Percentiles rank a stretch among this genome's conserved stretches.
Conservation (phyloP, 2,888 invertebrate genomes). For the Caenorhabditis sp. region DNA sequence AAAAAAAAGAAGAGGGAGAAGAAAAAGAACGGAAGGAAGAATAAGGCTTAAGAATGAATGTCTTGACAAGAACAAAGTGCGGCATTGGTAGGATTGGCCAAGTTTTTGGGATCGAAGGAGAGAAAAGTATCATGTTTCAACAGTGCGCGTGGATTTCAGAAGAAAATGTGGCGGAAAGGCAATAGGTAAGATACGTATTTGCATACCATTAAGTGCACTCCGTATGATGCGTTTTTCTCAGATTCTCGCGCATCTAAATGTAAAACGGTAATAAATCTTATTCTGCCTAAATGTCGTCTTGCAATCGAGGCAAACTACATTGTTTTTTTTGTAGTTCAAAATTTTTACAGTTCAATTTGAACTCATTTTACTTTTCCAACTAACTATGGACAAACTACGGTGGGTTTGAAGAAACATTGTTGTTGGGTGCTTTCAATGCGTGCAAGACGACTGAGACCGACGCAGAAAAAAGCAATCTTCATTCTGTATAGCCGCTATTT, state of each 20-base stretch:
- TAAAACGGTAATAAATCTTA: slow-evolving; percentile 35
- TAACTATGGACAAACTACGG: slow-evolving; percentile 33
- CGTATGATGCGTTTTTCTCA: slow-evolving; percentile 53
- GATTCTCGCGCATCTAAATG: slow-evolving; percentile 34
- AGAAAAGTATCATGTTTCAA: slow-evolving; percentile 60
- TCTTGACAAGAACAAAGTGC: slow-evolving; percentile 58
- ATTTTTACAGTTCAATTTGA: too few relatives aligned
- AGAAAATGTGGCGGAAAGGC: slow-evolving; percentile 56
- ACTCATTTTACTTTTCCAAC: too few relatives aligned
- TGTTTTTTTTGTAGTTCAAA: background rate
- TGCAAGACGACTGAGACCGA: slow-evolving; percentile 8
- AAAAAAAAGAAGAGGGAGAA: too few relatives aligned
- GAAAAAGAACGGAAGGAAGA: slow-evolving; percentile 38
- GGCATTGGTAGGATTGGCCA: slow-evolving; percentile 41
- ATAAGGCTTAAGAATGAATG: slow-evolving; percentile 56
- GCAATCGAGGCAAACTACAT: background rate
- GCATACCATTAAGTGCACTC: slow-evolving; percentile 60
- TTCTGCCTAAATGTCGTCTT: slow-evolving; percentile 36
- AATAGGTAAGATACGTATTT: slow-evolving; percentile 50
- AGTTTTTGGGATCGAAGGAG: slow-evolving; percentile 52
- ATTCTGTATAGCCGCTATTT: slow-evolving; percentile 28
- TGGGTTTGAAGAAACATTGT: slow-evolving; percentile 39
- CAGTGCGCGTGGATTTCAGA: slow-evolving; percentile 63
- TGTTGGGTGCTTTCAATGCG: slow-evolving; percentile 29
- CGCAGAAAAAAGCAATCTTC: slow-evolving; percentile 45